Conservation (phyloP, 2,797 vertebrate genomes). For the Acrossocheilus fasciatus region DNA sequence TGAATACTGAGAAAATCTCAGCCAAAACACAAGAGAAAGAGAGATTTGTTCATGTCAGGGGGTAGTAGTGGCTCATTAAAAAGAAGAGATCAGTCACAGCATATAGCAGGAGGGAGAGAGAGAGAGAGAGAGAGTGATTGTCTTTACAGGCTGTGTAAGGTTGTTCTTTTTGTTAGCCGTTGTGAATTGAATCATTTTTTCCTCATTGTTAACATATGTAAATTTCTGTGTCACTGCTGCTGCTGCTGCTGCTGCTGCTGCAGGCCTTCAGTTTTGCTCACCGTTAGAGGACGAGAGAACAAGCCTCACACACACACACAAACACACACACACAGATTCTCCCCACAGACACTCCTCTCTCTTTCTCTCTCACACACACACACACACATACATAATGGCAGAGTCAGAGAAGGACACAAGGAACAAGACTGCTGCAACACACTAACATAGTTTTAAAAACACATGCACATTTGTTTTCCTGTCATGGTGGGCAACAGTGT, state of each 20-base stretch:
- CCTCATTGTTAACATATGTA: constrained; percentile 56
- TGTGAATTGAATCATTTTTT: constrained; percentile 48
- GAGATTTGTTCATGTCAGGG: constrained; percentile 34
- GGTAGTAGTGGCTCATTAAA: constrained; percentile 39
- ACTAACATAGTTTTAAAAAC: constrained; percentile 29
- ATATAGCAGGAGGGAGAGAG: background rate
- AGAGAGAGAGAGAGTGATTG: constrained; percentile 18
- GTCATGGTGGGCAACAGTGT: background rate
- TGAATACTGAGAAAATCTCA: constrained; percentile 13
- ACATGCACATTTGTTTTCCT: constrained; percentile 15
- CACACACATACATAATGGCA: background rate
- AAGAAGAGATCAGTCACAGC: constrained; percentile 49
- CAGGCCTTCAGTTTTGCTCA: constrained; percentile 52
- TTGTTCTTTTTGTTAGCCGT: constrained; percentile 33
- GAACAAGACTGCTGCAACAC: constrained; percentile 29
- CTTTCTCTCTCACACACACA: background rate
- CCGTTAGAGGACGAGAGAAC: constrained; percentile 48
- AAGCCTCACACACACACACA: background rate
- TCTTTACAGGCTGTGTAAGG: constrained; percentile 32
- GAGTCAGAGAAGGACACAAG: constrained; percentile 27
- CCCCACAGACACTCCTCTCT: background rate
- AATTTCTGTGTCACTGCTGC: constrained; percentile 53
- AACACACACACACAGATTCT: background rate
- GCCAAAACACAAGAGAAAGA: background rate
- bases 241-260: constrained; percentile 14